These are phyloP conservation scores for Lepidurus couesii DNA, from an alignment of 1,140 invertebrate species.

Conservation along the genomic window DNA sequence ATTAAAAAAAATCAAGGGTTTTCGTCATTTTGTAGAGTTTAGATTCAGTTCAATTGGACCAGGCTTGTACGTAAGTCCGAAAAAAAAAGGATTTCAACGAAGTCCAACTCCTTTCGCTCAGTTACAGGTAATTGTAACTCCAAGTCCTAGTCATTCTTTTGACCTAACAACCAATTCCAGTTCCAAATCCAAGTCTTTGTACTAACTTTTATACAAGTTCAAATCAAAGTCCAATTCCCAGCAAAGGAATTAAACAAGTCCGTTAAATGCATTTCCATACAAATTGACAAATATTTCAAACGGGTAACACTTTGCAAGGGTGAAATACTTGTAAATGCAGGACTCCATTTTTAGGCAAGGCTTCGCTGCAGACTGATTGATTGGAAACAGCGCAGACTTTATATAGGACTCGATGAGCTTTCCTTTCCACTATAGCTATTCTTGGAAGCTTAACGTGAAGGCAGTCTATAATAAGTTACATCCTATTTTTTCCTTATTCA, in stretches of 20 bases:
- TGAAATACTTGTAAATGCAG: neutral
- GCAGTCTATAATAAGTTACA: neutral
- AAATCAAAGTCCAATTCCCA: neutral
- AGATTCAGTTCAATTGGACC: too few species aligned
- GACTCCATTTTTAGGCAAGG: neutral
- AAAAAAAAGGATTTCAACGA: too few species aligned
- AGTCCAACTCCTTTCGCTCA: too few species aligned
- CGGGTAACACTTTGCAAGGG: too few species aligned
- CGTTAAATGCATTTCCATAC: neutral
- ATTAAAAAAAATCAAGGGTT: too few species aligned
- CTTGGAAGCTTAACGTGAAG: neutral
- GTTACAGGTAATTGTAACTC: too few species aligned
- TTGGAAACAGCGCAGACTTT: neutral
- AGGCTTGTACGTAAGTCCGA: too few species aligned
- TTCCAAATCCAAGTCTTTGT: neutral
- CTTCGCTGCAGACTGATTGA: neutral
- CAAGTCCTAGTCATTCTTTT: neutral
- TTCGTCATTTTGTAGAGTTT: too few species aligned
- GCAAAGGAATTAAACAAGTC: neutral
- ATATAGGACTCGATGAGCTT: neutral
- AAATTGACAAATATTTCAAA: neutral
- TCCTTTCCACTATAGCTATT: neutral
- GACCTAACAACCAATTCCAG: neutral
- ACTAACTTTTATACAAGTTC: neutral
- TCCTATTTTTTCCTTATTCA: neutral